Evolutionary conservation across 2,113 vertebrate genomes (phyloP), one percentile per base, ranked within the genome.

Genomic region (Columba livia): DNA sequence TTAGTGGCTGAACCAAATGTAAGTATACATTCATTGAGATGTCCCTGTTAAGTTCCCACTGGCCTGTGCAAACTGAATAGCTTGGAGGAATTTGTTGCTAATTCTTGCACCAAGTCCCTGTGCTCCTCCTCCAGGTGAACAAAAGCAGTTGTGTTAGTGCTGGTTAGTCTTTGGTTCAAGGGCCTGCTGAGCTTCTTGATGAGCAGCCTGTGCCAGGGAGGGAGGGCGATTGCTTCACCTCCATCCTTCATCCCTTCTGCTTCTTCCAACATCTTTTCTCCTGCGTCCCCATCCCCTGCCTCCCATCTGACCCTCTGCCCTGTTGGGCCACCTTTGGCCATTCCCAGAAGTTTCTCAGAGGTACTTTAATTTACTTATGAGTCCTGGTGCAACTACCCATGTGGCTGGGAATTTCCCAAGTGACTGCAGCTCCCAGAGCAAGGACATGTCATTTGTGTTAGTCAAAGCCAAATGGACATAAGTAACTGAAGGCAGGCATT

Each of bases 1-100:
- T 99, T 50, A 97, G 98, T 96, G 42, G 10, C 48, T 47, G n/a
- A 75, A 44, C 48, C 44, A 19, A 31, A 73, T 42, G 3, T 36
- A 72, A 36, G 7, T 32, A 53, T 32, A 17, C 38, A 60, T 12
- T 62, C 18, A 16, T 17, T 28, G 20, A 67, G 23, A 51, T 1
- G 1, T 66, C 38, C 66, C 40, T 51, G 53, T 9, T 79, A 26
- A 61, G 78, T 29, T 80, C 56, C 42, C 53, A 48, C 9, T 65
- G 50, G 7, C 20, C 60, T 32, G 34, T 25, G 81, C 56, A 70
- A 56, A 36, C 26, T 20, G 4, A 50, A 42, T 42, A 15, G 44
- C 42, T n/a, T 56, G 18, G n/a, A 80, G 23, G 31, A 56, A 82
- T 84, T 47, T 38, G 5, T 56, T 38, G 15, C 12, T 89, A 60